A percentile compares a stretch with the other conserved stretches of the same genome.
These are phyloP conservation scores for Microtus montanus DNA, from an alignment of 2,113 vertebrate species.

Conservation along the genomic window DNA sequence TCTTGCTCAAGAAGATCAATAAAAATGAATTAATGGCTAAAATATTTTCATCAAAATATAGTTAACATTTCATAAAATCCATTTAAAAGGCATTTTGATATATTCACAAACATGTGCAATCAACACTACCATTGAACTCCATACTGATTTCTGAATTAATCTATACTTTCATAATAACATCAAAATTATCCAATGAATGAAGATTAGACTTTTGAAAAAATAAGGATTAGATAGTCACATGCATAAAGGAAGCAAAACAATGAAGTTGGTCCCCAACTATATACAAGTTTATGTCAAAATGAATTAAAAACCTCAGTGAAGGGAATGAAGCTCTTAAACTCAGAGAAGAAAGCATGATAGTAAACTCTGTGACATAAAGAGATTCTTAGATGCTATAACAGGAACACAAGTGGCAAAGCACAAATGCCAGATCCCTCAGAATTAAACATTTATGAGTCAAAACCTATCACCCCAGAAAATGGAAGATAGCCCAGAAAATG, in stretches of 20 bases:
- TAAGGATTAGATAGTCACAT: not conserved
- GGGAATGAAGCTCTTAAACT: not conserved
- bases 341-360: not conserved
- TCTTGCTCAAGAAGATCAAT: not conserved
- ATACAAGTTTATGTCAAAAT: not conserved
- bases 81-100: not conserved
- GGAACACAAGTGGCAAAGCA: not conserved
- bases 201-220: slow-evolving; percentile 11
- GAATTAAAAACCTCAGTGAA: not conserved
- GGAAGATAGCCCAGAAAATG: not conserved
- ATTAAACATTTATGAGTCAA: slow-evolving; percentile 11
- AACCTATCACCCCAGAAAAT: not conserved
- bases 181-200: not conserved
- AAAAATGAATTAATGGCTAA: not conserved
- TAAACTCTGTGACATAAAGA: not conserved
- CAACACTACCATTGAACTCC: not conserved
- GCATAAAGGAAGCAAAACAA: not conserved
- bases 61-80: not conserved
- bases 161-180: not conserved
- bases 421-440: not conserved
- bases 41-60: slow-evolving; percentile 19
- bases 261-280: not conserved
- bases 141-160: not conserved
- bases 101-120: not conserved
- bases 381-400: not conserved